Base-by-base conservation (phyloP, 1,140 invertebrate species). In the Drosophila truncata region DNA sequence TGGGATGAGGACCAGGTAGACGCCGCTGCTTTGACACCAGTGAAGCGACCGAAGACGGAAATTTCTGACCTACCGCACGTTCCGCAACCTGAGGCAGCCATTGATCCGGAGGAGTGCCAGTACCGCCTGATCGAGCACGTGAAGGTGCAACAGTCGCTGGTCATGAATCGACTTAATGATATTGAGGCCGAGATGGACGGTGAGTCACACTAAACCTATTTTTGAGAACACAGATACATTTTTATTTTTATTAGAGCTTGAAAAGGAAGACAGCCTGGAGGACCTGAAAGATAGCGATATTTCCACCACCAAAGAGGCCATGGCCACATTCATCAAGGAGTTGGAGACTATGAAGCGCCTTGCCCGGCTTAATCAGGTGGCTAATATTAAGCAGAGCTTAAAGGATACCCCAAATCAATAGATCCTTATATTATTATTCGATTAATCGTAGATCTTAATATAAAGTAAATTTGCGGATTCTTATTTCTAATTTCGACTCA, bases 41-140 rank as follows among this genome's bases (percentile, higher is more conserved):
- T 66, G 5, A 92, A 92, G 31, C 79, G 90, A n/a, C 76, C 80
- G 18, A 91, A 82, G 77, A n/a, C 27, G 8, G 82, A 79, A 31
- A 60, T 44, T 27, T 11, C 57, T 0, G 52, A 77, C 5, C 60
- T 83, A 20, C 93, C 94, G 13, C 92, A 93, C 63, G 94, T 95
- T 66, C 97, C 97, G 16, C 95, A 96, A 93, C 96, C 96, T 0
- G 96, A 97, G 93, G 96, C 96, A 13, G 95, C 96, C 3, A 97
- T 97, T 63, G 96, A 97, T 93, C 95, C 95, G 33, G 93, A 94
- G 41, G 96, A 96, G 87, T 98, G 97, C 91, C 94, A 96, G 63
- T 94, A 96, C 71, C 95, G 96, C 82, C 93, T 98, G 20, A 93
- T 98, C 50, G 95, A 96, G 29, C 97, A 98, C 84, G 95, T 98